Base-by-base conservation (phyloP, 2,797 vertebrate species). In the Epinephelus malabaricus region DNA sequence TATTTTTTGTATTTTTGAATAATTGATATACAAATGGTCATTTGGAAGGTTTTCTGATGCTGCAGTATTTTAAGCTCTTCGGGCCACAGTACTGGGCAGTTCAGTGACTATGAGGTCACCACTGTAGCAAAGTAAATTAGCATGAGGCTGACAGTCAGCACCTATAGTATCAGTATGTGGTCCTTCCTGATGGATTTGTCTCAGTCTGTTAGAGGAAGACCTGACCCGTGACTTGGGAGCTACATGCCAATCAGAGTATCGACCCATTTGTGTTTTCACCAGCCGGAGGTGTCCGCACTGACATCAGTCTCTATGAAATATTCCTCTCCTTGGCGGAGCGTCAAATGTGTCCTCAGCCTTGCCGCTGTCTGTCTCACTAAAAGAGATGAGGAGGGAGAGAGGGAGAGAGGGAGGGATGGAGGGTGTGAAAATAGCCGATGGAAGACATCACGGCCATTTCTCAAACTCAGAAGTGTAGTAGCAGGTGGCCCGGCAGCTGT, bases 261-360 rank as follows among this genome's bases (percentile, higher is more conserved):
- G 90, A 90, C 83, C 85, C 60, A 7, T 80, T 84, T 72, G 86
- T 79, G 91, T 91, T 92, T 87, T 74, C 67, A 21, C 46, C 77
- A 27, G 79, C 76, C 46, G 13, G 84, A 86, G 79, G 78, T 62
- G 86, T 80, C 78, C 8, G 3, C 12, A 5, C 61, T 5, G 76
- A 79, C 89, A 87, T 73, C 80, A 4, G 63, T 25, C 76, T 62
- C 15, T 1, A 68, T 89, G 83, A 91, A 88, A 85, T 88, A 83
- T 87, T 87, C 60, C 78, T 71, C 71, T 60, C 70, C 79, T 82
- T 83, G 83, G 83, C 78, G 7, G 40, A 21, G 69, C 45, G 61
- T 76, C 88, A 77, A 66, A 79, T 3, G 11, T 60, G 68, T 80
- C 73, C 78, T 69, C 79, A 61, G 74, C 82, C 78, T 79, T 30